These are phyloP conservation scores for Tachystola acroxantha DNA, from an alignment of 2,888 invertebrate genomes.

Conservation along the genomic window DNA sequence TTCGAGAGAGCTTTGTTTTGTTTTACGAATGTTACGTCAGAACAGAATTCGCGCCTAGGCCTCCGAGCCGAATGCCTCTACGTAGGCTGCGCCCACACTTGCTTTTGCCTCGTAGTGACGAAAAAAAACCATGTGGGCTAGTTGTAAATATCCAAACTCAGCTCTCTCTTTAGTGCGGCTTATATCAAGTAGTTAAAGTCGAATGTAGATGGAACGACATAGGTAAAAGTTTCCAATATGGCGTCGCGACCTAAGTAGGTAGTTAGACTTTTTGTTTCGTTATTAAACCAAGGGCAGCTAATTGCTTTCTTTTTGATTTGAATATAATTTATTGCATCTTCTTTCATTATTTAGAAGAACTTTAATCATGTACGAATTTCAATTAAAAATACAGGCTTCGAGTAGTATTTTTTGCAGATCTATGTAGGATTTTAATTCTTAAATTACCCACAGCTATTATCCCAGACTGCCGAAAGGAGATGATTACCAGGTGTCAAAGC, in stretches of 20 bases:
- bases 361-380: too few species aligned
- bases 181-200: conserved; percentile 27
- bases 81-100: conserved; percentile 63
- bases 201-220: conserved; percentile 3
- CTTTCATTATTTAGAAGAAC: too few species aligned
- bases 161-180: conserved; percentile 17
- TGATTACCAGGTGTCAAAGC: too few species aligned
- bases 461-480: too few species aligned
- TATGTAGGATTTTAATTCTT: too few species aligned
- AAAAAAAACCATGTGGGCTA: conserved; percentile 57
- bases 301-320: too few species aligned
- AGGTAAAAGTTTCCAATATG: background rate
- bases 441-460: too few species aligned
- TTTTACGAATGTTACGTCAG: conserved; percentile 40
- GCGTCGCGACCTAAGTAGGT: conserved; percentile 45
- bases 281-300: conserved; percentile 50
- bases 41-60: conserved; percentile 39
- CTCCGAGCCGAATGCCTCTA: conserved; percentile 42
- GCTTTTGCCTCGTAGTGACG: conserved; percentile 31
- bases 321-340: too few species aligned
- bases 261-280: conserved; percentile 49
- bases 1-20: too few species aligned
- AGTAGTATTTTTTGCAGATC: too few species aligned
- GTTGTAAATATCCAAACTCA: conserved; percentile 38
- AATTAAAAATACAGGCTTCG: too few species aligned